Evolutionary conservation across 2,888 invertebrate genomes (phyloP).

Genomic region (Eupeodes luniger): DNA sequence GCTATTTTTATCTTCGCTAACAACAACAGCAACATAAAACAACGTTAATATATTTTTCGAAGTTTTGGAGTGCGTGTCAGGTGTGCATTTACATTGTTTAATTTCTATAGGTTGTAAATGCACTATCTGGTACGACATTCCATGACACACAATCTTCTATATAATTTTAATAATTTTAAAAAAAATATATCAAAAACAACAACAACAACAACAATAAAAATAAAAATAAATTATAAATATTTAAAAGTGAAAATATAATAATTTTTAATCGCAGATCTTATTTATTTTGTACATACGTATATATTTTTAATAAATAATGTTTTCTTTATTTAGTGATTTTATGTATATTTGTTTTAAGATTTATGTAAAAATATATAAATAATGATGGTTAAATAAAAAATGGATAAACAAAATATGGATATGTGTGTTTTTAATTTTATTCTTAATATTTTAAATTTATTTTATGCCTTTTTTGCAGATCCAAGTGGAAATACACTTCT

Average conservation of each 20-base stretch:
- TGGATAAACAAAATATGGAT: conserved; percentile 50
- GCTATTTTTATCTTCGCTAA: neutral
- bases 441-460: conserved; percentile 32
- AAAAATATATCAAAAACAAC: conserved; percentile 46
- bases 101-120: conserved; percentile 94
- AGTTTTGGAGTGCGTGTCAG: conserved; percentile 97
- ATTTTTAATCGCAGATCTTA: conserved; percentile 67
- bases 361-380: conserved; percentile 18
- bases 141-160: conserved; percentile 86
- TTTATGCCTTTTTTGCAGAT: conserved; percentile 19
- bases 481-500: neutral
- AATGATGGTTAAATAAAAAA: conserved; percentile 61
- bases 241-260: conserved; percentile 53
- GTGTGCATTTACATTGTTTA: conserved; percentile 97
- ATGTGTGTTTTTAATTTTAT: conserved; percentile 48
- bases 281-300: neutral
- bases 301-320: too few species aligned
- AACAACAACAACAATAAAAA: conserved; percentile 50
- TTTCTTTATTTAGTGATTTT: neutral
- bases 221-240: conserved; percentile 33
- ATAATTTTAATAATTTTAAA: conserved; percentile 3
- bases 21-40: conserved; percentile 30
- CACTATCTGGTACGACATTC: conserved; percentile 99
- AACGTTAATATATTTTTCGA: conserved; percentile 74
- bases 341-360: conserved; percentile 33